These are phyloP conservation scores for Hyaena hyaena DNA, from an alignment of 2,113 vertebrate species.

Conservation along the genomic window DNA sequence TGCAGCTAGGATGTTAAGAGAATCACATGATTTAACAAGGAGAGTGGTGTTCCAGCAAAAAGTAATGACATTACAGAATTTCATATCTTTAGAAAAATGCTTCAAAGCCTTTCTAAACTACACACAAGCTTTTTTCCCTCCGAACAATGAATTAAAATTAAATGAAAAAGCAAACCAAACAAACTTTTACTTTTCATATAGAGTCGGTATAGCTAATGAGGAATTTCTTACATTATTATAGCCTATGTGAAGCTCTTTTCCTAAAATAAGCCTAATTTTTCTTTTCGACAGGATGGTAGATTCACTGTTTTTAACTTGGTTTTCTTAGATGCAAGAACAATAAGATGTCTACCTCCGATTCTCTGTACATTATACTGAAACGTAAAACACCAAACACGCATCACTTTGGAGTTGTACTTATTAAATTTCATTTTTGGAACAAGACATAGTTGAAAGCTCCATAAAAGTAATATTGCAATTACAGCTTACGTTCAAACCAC, in stretches of 20 bases:
- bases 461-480: conserved; percentile 28
- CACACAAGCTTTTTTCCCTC: neutral
- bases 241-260: neutral
- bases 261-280: conserved; percentile 35
- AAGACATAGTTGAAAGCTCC: neutral
- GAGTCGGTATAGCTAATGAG: neutral
- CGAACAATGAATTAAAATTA: conserved; percentile 19
- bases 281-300: neutral
- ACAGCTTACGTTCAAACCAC: neutral
- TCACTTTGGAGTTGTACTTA: neutral
- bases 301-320: conserved; percentile 28
- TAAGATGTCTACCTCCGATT: neutral
- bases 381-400: neutral
- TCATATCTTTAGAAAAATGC: neutral
- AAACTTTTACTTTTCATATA: neutral
- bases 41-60: neutral
- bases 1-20: neutral
- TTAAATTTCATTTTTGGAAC: conserved; percentile 45
- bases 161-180: neutral
- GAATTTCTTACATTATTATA: neutral
- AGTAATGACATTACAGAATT: neutral
- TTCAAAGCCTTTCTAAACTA: neutral
- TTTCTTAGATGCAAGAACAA: neutral
- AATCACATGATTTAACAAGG: neutral
- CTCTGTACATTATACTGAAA: neutral